Evolutionary conservation across 2,113 vertebrate species (phyloP), one percentile per base, ranked within the genome.

Genomic region (Ia io): DNA sequence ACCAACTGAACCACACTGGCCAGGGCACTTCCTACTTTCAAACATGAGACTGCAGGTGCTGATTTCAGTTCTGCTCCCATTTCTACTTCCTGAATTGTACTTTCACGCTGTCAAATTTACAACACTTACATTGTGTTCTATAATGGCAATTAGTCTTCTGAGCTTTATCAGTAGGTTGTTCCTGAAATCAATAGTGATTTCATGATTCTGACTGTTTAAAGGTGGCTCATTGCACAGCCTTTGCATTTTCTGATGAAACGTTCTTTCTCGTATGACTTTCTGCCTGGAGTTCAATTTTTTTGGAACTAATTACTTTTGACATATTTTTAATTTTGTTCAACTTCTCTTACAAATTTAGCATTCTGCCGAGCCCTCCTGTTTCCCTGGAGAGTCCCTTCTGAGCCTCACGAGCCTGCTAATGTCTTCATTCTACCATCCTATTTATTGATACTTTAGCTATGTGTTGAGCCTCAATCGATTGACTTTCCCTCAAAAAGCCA

Each of bases 161-260:
- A 84, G 80, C 56, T 90, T 95, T 90, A 82, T 92, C 93, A 73
- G 67, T 28, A 82, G 16, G 16, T 69, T 82, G 93, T 93, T 73
- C 94, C 71, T 73, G 88, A 88, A 96, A 93, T 88, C 84, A 84
- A 77, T 59, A 59, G 42, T 37, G 51, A 80, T 77, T 96, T 84
- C 37, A 32, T 93, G 30, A 61, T 53, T 49, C 63, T 69, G 90
- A 92, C 63, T 70, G 0, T 35, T 65, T 56, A 88, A 83, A 84
- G 23, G 30, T 49, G 12, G 86, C 40, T 88, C 49, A 8, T 69
- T 70, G 79, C n/a, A 37, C 44, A 88, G 13, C 14, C 13, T 1
- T 53, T 74, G 40, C 71, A 74, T 32, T 90, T 79, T 79, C 23
- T 61, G 65, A 94, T 80, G 77, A 95, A 93, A 71, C 93, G 30